These are phyloP conservation scores for Lepidurus arcticus DNA, from an alignment of 1,140 invertebrate species.

Conservation along the genomic window DNA sequence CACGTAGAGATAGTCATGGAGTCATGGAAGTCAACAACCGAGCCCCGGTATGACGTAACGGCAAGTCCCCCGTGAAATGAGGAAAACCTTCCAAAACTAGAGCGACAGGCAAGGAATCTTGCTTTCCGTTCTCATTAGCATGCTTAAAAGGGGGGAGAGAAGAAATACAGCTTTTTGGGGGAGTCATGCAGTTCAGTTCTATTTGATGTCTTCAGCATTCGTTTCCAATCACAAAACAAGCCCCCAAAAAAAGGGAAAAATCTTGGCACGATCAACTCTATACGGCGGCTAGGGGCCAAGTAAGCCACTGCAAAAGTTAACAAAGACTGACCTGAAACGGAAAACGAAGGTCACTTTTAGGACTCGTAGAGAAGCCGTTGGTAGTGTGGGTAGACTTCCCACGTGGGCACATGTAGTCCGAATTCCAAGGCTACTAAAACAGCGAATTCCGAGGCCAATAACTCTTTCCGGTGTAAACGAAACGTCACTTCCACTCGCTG, in stretches of 20 bases:
- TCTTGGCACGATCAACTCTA: background rate
- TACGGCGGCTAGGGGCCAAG: conserved; percentile 4
- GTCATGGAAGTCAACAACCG: too few relatives aligned
- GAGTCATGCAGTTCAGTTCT: background rate
- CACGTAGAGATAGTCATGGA: too few relatives aligned
- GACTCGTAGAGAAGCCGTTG: conserved; percentile 82
- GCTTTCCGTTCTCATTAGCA: too few relatives aligned
- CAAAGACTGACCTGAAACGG: conserved; percentile 5
- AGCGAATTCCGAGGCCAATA: conserved; percentile 86
- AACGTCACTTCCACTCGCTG: conserved; percentile 85
- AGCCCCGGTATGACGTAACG: too few relatives aligned
- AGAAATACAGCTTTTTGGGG: background rate
- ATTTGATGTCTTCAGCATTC: background rate
- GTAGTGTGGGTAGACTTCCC: conserved; percentile 90
- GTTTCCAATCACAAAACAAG: background rate
- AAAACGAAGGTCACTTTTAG: conserved; percentile 35
- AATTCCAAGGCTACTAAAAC: conserved; percentile 92
- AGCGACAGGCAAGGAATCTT: too few relatives aligned
- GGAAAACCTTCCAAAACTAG: too few relatives aligned
- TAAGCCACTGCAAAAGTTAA: background rate
- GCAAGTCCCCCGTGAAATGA: too few relatives aligned
- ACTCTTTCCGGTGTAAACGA: conserved; percentile 81
- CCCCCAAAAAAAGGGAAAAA: background rate
- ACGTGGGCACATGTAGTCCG: conserved; percentile 81
- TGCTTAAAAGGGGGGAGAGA: background rate